Evolutionary conservation across 2,797 vertebrate genomes (phyloP).

Genomic region (Fratercula arctica): DNA sequence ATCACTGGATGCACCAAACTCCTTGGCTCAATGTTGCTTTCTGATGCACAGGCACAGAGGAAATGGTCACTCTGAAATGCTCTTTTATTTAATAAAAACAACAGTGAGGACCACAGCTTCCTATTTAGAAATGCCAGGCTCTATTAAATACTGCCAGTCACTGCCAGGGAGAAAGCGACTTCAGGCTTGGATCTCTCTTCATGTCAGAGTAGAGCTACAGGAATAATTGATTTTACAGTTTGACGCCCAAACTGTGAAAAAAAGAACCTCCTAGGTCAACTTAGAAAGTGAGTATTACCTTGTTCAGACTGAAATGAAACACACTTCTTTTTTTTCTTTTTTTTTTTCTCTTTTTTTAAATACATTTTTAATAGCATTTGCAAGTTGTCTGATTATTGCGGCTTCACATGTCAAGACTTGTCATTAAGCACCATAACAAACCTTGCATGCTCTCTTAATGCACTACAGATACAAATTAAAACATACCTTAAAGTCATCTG

Average conservation of each 20-base stretch:
- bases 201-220: background rate
- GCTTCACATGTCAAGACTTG: background rate
- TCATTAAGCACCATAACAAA: background rate
- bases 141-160: background rate
- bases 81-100: slow-evolving; percentile 22
- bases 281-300: background rate
- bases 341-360: rapidly evolving
- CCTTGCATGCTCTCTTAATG: background rate
- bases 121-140: slow-evolving; percentile 14
- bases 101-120: background rate
- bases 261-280: background rate
- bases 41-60: background rate
- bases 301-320: background rate
- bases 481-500: background rate
- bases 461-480: background rate
- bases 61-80: background rate
- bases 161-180: background rate
- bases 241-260: background rate
- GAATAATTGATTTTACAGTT: slow-evolving; percentile 38
- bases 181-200: background rate
- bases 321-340: rapidly evolving
- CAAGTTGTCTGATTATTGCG: background rate
- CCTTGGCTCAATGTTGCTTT: background rate
- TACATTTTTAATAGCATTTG: background rate
- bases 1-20: background rate